These are phyloP conservation scores for Esox niger DNA, from an alignment of 2,113 vertebrate genomes.

Conservation along the genomic window DNA sequence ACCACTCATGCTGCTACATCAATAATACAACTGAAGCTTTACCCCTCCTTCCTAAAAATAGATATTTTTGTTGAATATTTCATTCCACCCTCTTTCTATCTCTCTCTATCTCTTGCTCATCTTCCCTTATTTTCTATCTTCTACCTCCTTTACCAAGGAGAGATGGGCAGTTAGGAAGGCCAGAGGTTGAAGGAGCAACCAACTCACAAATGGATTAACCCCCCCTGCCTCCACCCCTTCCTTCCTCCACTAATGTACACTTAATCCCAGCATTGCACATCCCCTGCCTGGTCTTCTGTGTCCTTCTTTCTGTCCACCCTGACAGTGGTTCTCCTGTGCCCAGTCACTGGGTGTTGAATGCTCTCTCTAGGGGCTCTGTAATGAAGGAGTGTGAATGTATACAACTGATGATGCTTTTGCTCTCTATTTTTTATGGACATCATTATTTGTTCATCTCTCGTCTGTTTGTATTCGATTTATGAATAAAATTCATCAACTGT, in stretches of 20 bases:
- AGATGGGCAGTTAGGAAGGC: background rate
- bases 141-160: slow-evolving; percentile 2
- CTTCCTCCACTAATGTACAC: slow-evolving; percentile 23
- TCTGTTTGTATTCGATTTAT: too few relatives aligned
- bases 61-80: slow-evolving; percentile 69
- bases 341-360: background rate
- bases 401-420: background rate
- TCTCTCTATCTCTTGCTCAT: slow-evolving; percentile 5
- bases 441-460: too few relatives aligned
- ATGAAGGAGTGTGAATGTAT: background rate
- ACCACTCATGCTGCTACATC: slow-evolving; percentile 53
- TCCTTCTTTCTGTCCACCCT: background rate
- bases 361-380: background rate
- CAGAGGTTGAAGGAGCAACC: background rate
- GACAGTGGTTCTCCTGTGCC: background rate
- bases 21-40: slow-evolving; percentile 66
- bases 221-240: slow-evolving; percentile 11
- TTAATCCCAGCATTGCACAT: background rate
- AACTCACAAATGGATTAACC: slow-evolving; percentile 10
- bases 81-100: slow-evolving; percentile 38
- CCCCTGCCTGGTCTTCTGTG: background rate
- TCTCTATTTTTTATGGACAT: too few relatives aligned
- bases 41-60: slow-evolving; percentile 64
- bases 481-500: too few relatives aligned
- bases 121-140: slow-evolving; percentile 25